Evolutionary conservation across 2,113 vertebrate genomes (phyloP).

Genomic region (Nipponia nippon): DNA sequence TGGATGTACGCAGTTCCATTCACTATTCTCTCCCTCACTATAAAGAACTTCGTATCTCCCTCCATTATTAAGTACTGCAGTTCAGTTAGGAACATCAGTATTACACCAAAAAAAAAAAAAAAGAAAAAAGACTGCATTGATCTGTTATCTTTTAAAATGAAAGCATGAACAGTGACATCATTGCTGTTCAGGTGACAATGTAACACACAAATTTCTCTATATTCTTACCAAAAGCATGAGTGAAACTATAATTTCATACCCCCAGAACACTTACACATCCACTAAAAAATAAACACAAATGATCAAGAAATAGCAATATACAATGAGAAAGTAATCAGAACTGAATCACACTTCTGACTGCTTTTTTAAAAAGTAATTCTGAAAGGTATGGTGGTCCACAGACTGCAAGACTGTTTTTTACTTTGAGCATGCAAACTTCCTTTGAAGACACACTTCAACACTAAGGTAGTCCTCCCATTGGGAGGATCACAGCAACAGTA

Average conservation of each 20-base stretch:
- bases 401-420: background rate
- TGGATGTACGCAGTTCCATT: too few relatives aligned
- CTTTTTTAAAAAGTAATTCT: background rate
- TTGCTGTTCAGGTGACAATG: background rate
- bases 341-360: background rate
- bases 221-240: background rate
- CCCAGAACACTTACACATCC: rapidly evolving
- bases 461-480: background rate
- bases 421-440: background rate
- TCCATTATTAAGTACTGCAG: background rate
- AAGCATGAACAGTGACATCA: background rate
- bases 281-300: background rate
- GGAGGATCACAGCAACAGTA: background rate
- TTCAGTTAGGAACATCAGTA: background rate
- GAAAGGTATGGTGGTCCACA: background rate
- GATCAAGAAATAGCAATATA: background rate
- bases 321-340: background rate
- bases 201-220: background rate
- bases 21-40: background rate
- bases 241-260: background rate
- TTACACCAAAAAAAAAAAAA: background rate
- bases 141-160: background rate
- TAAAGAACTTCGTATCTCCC: background rate
- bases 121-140: background rate
- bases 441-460: background rate